phyloP scores from a whole-genome alignment of 2,888 invertebrate genomes.

The Bibio marci region DNA sequence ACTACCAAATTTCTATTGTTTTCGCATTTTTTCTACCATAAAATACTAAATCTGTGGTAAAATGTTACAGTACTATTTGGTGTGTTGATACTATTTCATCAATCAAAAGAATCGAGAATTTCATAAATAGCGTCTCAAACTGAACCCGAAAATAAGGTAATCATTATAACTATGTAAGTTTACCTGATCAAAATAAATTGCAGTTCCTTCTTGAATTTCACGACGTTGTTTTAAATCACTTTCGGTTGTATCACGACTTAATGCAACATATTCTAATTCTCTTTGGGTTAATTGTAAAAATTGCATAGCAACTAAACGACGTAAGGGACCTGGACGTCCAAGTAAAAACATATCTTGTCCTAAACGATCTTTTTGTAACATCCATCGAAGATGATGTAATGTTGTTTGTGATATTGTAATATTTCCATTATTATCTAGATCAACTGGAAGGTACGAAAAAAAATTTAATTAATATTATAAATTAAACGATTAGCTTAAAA shows the following conservation, averaged over 20 bases:
- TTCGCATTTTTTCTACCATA: no score
- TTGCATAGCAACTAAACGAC: conserved; percentile 70
- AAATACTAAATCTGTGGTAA: no score
- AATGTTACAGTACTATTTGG: no score
- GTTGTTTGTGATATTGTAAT: conserved; percentile 50
- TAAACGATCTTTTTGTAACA: conserved; percentile 84
- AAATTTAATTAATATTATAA: no score
- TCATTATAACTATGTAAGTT: no score
- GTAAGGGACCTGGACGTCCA: conserved; percentile 69
- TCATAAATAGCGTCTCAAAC: no score
- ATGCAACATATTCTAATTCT: conserved; percentile 83
- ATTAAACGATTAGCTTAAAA: no score
- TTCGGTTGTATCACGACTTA: conserved; percentile 93
- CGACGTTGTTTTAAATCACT: conserved; percentile 90
- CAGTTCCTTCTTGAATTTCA: conserved; percentile 76
- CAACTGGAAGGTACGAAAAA: conserved; percentile 27
- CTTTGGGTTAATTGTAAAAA: conserved; percentile 75
- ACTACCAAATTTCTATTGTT: no score
- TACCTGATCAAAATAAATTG: conserved; percentile 86
- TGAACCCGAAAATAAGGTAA: no score
- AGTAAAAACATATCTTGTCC: conserved; percentile 92
- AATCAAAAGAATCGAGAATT: no score
- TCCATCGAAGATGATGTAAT: conserved; percentile 77
- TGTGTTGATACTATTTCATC: no score
- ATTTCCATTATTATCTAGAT: conserved; percentile 33